Conservation (phyloP, 2,797 vertebrate genomes). For the Falco columbarius region DNA sequence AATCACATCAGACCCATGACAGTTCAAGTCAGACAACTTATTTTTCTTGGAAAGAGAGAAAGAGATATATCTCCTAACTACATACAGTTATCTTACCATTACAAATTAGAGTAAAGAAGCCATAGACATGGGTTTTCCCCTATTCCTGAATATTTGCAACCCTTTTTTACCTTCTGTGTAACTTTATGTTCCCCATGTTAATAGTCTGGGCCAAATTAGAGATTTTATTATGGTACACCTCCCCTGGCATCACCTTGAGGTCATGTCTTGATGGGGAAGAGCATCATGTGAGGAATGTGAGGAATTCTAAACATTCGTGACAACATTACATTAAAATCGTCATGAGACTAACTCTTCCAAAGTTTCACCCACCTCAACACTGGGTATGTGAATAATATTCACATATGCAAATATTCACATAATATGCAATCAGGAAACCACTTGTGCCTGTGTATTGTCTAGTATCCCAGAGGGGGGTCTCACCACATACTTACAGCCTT, state of each 20-base stretch:
- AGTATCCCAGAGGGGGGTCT: background rate
- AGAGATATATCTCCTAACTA: background rate
- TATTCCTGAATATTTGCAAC: background rate
- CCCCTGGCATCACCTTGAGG: background rate
- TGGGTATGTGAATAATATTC: background rate
- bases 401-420: no score
- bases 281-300: background rate
- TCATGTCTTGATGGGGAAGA: background rate
- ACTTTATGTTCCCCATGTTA: background rate
- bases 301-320: slow-evolving; percentile 6
- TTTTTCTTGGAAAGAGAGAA: background rate
- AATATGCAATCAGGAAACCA: slow-evolving; percentile 43
- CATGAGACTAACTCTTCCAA: background rate
- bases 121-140: background rate
- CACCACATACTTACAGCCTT: background rate
- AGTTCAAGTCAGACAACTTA: background rate
- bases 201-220: background rate
- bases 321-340: background rate
- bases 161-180: background rate
- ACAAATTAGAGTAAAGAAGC: background rate
- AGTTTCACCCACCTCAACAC: background rate
- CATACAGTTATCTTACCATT: background rate
- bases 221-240: background rate
- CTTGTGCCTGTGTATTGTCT: slow-evolving; percentile 56
- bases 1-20: background rate